Evolutionary conservation across 2,113 vertebrate genomes (phyloP), one percentile per base, ranked within the genome.

Genomic region (Cairina moschata): DNA sequence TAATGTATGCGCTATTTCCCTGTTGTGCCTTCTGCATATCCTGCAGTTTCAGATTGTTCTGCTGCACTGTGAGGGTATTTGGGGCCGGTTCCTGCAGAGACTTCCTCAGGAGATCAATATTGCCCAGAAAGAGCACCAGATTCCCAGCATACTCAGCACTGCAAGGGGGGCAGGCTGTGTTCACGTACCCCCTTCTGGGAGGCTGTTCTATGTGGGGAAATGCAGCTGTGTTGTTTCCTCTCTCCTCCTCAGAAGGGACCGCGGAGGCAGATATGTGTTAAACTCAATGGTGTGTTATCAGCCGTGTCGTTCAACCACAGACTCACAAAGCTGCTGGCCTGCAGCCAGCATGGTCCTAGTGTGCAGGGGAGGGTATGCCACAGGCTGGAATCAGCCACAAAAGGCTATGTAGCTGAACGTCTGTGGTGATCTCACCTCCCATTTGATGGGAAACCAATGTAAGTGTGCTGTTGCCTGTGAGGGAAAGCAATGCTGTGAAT

Each of bases 131-230:
- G 3, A 87, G 21, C 15, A n/a, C 22, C 16, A 54, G 22, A 7
- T 13, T 21, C 11, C 38, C n/a, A 34, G 44, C 59, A 56, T 1
- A 10, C 48, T 79, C 55, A 46, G 65, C 59, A 17, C 59, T 50
- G 54, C 42, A 38, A n/a, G 52, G 21, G 40, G 0, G 0, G 13
- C 0, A 0, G 38, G 36, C 79, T 15, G 5, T 2, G 5, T 2
- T 40, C 48, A 6, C 1, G 4, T 13, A 26, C 3, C 25, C 34
- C 32, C 2, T 6, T 21, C 25, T 13, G 18, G 29, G 26, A 48
- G n/a, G 29, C 68, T 84, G 46, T 38, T 36, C n/a, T 62, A 13
- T 36, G 55, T 13, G 13, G 14, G n/a, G 38, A 90, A 81, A 69
- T 12, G 42, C 42, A 78, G 59, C 17, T 55, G 8, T 22, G 42